A percentile compares a stretch with the other conserved stretches of the same genome.
Evolutionary conservation across 2,797 vertebrate genomes (phyloP).

Genomic region (Alca torda): DNA sequence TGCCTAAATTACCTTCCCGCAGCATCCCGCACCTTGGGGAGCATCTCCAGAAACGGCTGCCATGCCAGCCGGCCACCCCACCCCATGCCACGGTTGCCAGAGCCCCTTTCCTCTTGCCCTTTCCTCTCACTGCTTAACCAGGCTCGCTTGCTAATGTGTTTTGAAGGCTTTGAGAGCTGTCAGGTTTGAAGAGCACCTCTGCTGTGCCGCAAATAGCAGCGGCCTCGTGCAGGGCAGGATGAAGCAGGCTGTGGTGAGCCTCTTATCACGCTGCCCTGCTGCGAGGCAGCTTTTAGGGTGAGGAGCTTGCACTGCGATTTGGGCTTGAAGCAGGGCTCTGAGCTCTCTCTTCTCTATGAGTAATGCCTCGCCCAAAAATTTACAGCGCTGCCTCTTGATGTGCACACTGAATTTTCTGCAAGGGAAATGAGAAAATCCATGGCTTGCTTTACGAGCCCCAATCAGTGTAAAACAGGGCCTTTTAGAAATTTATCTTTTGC

Average conservation of each 20-base stretch:
- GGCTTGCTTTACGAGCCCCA: conserved; percentile 45
- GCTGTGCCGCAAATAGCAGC: background rate
- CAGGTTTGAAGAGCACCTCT: background rate
- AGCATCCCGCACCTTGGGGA: background rate
- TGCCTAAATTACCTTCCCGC: background rate
- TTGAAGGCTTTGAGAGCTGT: background rate
- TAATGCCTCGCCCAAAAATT: conserved; percentile 13
- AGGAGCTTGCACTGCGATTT: background rate
- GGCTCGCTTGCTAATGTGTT: background rate
- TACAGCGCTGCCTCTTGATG: background rate
- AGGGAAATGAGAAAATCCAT: conserved; percentile 61
- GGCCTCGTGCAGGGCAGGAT: background rate
- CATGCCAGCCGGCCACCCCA: background rate
- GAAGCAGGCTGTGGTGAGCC: background rate
- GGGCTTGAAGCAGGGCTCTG: background rate
- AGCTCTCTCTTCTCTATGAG: background rate
- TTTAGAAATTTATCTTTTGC: conserved; percentile 61
- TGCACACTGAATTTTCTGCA: conserved; percentile 30
- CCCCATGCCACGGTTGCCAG: accelerated
- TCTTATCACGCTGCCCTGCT: background rate
- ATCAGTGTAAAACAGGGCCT: conserved; percentile 47
- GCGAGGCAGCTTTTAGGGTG: background rate
- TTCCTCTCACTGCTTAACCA: background rate
- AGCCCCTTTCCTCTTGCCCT: background rate
- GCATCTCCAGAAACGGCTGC: background rate